A percentile compares a stretch with the other conserved stretches of the same genome.
phyloP scores from a whole-genome alignment of 2,888 invertebrate genomes.

The Rotaria macrura region DNA sequence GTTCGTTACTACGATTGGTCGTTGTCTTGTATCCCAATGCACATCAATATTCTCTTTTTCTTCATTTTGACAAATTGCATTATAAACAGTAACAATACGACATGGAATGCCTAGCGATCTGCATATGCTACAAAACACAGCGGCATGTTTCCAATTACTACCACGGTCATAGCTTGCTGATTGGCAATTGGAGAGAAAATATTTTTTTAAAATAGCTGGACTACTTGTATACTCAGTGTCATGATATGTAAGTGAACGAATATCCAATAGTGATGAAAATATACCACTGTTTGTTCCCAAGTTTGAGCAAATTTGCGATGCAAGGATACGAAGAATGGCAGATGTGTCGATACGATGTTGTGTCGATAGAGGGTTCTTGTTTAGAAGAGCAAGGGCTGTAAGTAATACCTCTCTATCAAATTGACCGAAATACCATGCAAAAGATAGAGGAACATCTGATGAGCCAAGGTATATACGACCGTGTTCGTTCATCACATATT shows the following conservation, averaged over 20 bases:
- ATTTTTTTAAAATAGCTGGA: background rate
- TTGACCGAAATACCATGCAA: constrained; percentile 16
- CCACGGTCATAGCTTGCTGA: background rate
- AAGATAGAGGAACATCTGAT: background rate
- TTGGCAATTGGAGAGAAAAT: background rate
- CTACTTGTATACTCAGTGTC: background rate
- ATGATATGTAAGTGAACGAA: no score
- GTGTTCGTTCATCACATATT: constrained; percentile 5
- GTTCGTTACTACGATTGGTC: no score
- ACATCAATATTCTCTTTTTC: background rate
- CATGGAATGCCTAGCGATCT: background rate
- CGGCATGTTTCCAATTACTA: background rate
- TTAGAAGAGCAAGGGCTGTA: background rate
- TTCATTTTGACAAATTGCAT: background rate
- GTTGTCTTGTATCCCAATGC: background rate
- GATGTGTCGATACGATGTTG: background rate
- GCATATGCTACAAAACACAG: background rate
- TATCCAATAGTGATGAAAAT: background rate
- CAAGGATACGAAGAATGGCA: background rate
- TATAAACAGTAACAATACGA: constrained; percentile 9
- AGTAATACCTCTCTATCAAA: background rate
- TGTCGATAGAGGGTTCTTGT: background rate
- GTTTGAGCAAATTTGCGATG: background rate
- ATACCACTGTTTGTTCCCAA: background rate
- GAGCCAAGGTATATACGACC: background rate